Evolutionary conservation across 2,888 invertebrate species (phyloP).

Genomic region (Ptilodon capucinus): DNA sequence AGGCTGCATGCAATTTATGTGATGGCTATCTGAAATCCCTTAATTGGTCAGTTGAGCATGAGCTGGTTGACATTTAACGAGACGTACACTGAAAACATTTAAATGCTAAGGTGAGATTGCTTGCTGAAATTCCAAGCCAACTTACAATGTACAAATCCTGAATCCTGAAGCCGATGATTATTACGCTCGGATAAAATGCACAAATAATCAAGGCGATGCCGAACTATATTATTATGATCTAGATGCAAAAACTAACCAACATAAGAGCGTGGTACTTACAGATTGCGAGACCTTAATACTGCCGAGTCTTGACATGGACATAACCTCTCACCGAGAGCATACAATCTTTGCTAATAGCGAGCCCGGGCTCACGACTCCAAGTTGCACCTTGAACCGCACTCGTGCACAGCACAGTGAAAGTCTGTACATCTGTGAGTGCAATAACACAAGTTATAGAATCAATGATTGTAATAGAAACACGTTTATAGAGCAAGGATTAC

Average conservation of each 20-base stretch:
- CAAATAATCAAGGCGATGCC: not conserved
- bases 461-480: not conserved
- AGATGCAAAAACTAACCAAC: not conserved
- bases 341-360: constrained; percentile 17
- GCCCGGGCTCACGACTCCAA: constrained; percentile 17
- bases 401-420: constrained; percentile 36
- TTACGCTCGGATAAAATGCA: not conserved
- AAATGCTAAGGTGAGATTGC: not conserved
- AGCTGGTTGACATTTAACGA: not conserved
- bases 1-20: too few relatives aligned
- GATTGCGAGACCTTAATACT: constrained; percentile 14
- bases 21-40: not conserved
- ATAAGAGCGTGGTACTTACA: not conserved
- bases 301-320: constrained; percentile 25
- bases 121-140: not conserved
- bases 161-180: too few relatives aligned
- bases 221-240: not conserved
- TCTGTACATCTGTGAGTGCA: constrained; percentile 10
- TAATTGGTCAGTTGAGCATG: not conserved
- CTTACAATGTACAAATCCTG: too few relatives aligned
- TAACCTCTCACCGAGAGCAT: constrained; percentile 20
- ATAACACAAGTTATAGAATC: not conserved
- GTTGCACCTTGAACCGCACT: constrained; percentile 40
- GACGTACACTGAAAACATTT: not conserved
- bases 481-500: not conserved